These are phyloP conservation scores for Drosophila trichaetosa DNA, from an alignment of 2,888 invertebrate genomes.

Conservation along the genomic window DNA sequence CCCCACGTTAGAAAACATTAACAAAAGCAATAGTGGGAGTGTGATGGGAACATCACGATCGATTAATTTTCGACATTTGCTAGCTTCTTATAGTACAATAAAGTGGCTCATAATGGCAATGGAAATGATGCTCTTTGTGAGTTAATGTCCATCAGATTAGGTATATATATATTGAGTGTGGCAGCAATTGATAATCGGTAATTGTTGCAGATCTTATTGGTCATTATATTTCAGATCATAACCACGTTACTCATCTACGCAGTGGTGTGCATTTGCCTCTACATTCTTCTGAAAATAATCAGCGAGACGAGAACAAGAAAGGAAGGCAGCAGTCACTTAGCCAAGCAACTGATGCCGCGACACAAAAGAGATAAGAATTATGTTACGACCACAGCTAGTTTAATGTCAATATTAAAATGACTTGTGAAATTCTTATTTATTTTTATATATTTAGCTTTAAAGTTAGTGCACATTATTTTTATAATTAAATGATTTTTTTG, in stretches of 20 bases:
- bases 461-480: background rate
- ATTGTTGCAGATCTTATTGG: conserved; percentile 65
- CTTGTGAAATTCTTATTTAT: background rate
- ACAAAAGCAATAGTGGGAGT: background rate
- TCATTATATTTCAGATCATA: conserved; percentile 76
- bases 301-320: conserved; percentile 18
- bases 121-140: conserved; percentile 51
- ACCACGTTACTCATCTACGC: conserved; percentile 68
- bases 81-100: conserved; percentile 1
- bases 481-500: background rate
- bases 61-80: background rate
- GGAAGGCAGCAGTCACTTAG: conserved; percentile 10
- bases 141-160: conserved; percentile 42
- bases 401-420: conserved; percentile 54
- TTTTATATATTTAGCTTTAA: background rate
- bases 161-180: conserved; percentile 14
- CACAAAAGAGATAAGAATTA: background rate
- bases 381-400: conserved; percentile 61
- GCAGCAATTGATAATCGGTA: conserved; percentile 31
- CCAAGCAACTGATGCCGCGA: conserved; percentile 41
- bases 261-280: conserved; percentile 68
- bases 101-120: conserved; percentile 28
- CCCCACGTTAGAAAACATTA: background rate
- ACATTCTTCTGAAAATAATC: conserved; percentile 56
- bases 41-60: conserved; percentile 14